Evolutionary conservation across 2,797 vertebrate species (phyloP).

Genomic region (Tiaroga cobitis): DNA sequence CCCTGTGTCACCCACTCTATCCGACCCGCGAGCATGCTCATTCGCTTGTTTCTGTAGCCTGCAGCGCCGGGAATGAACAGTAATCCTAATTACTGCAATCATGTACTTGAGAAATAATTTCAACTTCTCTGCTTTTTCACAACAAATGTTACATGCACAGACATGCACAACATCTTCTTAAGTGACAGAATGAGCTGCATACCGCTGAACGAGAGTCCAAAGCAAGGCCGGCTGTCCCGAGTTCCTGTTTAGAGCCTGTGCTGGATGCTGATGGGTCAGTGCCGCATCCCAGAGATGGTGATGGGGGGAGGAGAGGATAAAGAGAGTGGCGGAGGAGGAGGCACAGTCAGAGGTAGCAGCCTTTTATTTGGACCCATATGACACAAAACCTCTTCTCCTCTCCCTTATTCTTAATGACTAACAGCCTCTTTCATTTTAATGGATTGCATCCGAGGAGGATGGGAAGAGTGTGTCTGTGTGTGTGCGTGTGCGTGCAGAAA

Average conservation of each 20-base stretch:
- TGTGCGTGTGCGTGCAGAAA: slow-evolving; percentile 14
- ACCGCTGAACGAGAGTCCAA: slow-evolving; percentile 22
- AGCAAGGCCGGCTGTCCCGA: slow-evolving; percentile 27
- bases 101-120: slow-evolving; percentile 39
- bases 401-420: slow-evolving; percentile 55
- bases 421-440: slow-evolving; percentile 57
- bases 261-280: slow-evolving; percentile 36
- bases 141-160: slow-evolving; percentile 40
- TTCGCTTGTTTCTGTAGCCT: not conserved
- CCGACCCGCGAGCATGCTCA: slow-evolving; percentile 1
- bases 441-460: slow-evolving; percentile 59
- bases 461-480: slow-evolving; percentile 16
- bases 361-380: slow-evolving; percentile 58
- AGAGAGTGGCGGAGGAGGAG: slow-evolving; percentile 24
- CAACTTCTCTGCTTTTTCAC: slow-evolving; percentile 12
- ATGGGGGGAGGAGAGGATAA: slow-evolving; percentile 28
- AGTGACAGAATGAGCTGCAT: slow-evolving; percentile 12
- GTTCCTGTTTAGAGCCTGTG: slow-evolving; percentile 18
- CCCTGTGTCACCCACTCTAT: slow-evolving; percentile 45
- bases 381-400: slow-evolving; percentile 58
- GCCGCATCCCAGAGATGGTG: slow-evolving; percentile 24
- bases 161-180: slow-evolving; percentile 35
- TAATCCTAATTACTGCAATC: slow-evolving; percentile 41
- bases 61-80: slow-evolving; percentile 17
- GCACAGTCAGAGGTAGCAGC: slow-evolving; percentile 33